Conservation (phyloP, 2,113 vertebrate species). For the Zosterops hypoxanthus region DNA sequence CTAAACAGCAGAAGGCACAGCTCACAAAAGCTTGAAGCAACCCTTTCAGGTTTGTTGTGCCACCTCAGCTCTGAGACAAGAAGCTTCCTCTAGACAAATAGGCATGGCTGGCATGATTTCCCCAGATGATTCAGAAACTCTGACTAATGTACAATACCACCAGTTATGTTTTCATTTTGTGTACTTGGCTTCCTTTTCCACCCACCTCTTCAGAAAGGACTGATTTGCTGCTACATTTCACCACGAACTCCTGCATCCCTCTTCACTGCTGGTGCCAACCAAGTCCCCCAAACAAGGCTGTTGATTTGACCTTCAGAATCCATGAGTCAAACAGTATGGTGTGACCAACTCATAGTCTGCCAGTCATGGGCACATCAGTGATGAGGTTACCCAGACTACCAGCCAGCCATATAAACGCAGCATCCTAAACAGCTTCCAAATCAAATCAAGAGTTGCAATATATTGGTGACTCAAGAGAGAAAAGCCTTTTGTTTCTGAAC, state of each 20-base stretch:
- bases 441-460: slow-evolving; percentile 40
- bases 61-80: neutral
- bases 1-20: neutral
- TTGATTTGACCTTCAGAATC: neutral
- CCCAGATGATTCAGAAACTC: neutral
- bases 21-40: neutral
- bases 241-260: neutral
- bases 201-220: neutral
- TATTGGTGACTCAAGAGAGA: neutral
- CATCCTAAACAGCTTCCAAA: slow-evolving; percentile 42
- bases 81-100: neutral
- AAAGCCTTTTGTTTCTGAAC: slow-evolving; percentile 20
- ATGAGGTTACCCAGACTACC: neutral
- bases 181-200: neutral
- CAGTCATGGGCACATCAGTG: neutral
- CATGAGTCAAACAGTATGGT: neutral
- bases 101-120: neutral
- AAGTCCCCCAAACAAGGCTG: neutral
- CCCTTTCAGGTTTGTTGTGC: neutral
- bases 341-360: neutral
- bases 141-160: neutral
- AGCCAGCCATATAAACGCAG: neutral
- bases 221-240: neutral
- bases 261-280: neutral
- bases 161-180: neutral